Percentiles rank a stretch among this genome's conserved stretches.
These are phyloP conservation scores for Heliconius hewitsoni DNA, from an alignment of 1,140 invertebrate species.

Conservation along the genomic window DNA sequence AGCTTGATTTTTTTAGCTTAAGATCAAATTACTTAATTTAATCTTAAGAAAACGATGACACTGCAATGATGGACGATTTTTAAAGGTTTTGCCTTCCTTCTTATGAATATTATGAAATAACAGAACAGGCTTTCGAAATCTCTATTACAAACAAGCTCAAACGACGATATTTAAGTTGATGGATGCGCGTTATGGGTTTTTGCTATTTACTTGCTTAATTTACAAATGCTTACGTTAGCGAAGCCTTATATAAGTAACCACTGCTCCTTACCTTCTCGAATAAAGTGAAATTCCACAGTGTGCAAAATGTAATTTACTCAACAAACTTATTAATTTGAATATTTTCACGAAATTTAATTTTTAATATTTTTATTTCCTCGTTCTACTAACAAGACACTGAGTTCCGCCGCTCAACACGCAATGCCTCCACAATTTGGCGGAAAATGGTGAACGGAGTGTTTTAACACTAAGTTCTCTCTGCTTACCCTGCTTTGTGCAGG, in stretches of 20 bases:
- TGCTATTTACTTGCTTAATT: constrained; percentile 2
- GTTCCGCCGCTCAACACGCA: too few relatives aligned
- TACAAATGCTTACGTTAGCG: constrained; percentile 4
- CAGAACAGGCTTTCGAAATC: neutral
- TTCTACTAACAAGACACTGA: too few relatives aligned
- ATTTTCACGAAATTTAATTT: too few relatives aligned
- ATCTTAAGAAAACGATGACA: neutral
- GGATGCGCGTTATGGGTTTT: neutral
- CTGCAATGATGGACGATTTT: too few relatives aligned
- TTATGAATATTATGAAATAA: too few relatives aligned
- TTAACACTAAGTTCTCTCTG: too few relatives aligned
- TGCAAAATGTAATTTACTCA: neutral
- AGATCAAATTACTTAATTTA: neutral
- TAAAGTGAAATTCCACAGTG: neutral
- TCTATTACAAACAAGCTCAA: neutral
- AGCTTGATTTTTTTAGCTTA: neutral
- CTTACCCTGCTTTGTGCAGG: too few relatives aligned
- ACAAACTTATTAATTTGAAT: neutral
- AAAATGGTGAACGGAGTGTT: too few relatives aligned
- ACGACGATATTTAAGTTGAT: neutral
- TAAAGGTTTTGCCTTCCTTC: too few relatives aligned
- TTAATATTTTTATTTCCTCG: too few relatives aligned
- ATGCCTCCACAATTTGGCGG: too few relatives aligned
- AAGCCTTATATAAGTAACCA: neutral
- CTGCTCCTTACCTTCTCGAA: neutral